Evolutionary conservation across 2,113 vertebrate species (phyloP), one percentile per base, ranked within the genome.

Genomic region (Falco punctatus): DNA sequence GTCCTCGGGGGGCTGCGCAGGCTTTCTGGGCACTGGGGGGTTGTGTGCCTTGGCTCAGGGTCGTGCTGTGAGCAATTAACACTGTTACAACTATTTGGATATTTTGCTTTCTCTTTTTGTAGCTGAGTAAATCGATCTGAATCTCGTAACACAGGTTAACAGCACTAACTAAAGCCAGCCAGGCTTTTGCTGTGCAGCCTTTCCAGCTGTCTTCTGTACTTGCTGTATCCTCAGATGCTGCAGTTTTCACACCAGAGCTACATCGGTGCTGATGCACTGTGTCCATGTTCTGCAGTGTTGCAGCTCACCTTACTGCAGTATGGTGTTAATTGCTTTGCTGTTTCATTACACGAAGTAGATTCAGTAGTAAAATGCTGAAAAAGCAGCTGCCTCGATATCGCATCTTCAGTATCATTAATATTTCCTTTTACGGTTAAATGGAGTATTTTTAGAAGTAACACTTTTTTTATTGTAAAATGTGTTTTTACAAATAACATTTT

Each of bases 1-100:
- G 28, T 4, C 17, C 24, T 16, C 3, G 1, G 38, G 38, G 33
- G 4, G 59, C 59, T 13, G n/a, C 2, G 0, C 18, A 3, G 44
- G 33, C 21, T 54, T 12, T 61, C 15, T 4, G 26, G 61, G 52
- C 65, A 6, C 38, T 1, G 1, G 4, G 10, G 9, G 13, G 10
- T 3, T 44, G 1, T 0, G 27, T 30, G 33, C 20, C 28, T 64
- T 13, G 15, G 38, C 33, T 70, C 70, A 3, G 17, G 9, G 58
- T 13, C 28, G 0, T 1, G 17, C 51, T 54, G 49, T 5, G 2
- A 51, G 42, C 61, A 11, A 5, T 33, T 14, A 10, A 33, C 48
- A 24, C 61, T 24, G 23, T 46, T 40, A n/a, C 16, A 61, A 22
- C 35, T 13, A 15, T 15, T 11, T 30, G 48, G 48, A 15, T 78